Evolutionary conservation across 2,888 invertebrate genomes (phyloP), one percentile per base, ranked within the genome.

Genomic region (Drosophila mettleri): DNA sequence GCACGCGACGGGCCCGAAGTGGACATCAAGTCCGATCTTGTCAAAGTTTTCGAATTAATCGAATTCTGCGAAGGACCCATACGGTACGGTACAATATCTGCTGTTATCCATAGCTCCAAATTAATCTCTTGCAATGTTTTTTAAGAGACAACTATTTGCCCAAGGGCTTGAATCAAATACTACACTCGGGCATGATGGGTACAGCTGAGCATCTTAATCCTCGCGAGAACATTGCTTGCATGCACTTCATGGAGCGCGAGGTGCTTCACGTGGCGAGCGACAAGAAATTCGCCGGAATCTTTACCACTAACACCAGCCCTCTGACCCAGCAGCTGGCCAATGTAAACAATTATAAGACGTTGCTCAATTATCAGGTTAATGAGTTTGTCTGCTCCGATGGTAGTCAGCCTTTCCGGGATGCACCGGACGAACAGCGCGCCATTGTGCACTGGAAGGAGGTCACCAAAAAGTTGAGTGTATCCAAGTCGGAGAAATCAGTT

Each of bases 111-210:
- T 5, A 7, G 6, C 14, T 20, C 4, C 14, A 14, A 18, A 12
- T 12, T n/a, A 34, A 34, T 2, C 16, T 8, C 18, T n/a, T 20
- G 27, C 22, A 36, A 43, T n/a, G 31, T 12, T 7, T 16, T 72
- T 73, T 18, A 70, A 94, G 95, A 74, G 94, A 95, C 46, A 92
- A 92, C 39, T 93, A 93, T 82, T 91, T 96, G 52, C 95, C 95
- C 0, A 92, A 93, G 75, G 95, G 95, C 18, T 92, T 93, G 74
- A 95, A 95, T n/a, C 93, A 94, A 80, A 94, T 97, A 43, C 93
- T 97, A 0, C 97, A 97, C 88, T 95, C 95, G 1, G 97, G 96
- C 91, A 97, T 97, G 97, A 97, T 97, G 96, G 96, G 96, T 1
- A 97, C 97, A 0, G 94, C 94, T 67, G 93, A 94, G 10, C 91